Evolutionary conservation across 1,140 invertebrate species (phyloP).

Genomic region (Goniozus legneri): DNA sequence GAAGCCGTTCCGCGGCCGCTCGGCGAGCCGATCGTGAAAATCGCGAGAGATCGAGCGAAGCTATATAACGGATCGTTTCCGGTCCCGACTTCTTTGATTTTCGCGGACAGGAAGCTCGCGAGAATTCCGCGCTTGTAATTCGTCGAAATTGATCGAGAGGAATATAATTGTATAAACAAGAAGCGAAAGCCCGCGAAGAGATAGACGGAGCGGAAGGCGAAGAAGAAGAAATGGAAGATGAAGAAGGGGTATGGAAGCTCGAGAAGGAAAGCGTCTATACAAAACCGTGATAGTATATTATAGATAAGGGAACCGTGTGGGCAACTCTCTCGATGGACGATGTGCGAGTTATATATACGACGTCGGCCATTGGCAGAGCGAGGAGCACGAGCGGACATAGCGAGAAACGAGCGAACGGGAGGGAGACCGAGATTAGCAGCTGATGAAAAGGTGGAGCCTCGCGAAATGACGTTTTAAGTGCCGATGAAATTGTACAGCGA

Average conservation of each 20-base stretch:
- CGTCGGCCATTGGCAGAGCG: constrained; percentile 7
- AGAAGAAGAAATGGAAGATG: constrained; percentile 4
- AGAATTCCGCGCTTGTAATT: too few species aligned
- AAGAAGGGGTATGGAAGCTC: too few species aligned
- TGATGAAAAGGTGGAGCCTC: constrained; percentile 36
- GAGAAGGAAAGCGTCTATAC: too few species aligned
- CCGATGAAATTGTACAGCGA: constrained; percentile 37
- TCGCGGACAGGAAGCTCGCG: too few species aligned
- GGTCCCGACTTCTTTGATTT: constrained; percentile 8
- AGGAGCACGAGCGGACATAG: too few species aligned
- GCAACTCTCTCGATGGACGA: not conserved
- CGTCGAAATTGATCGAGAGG: too few species aligned
- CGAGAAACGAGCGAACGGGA: constrained; percentile 6
- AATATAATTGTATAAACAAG: too few species aligned
- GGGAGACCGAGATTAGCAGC: constrained; percentile 29
- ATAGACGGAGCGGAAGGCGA: constrained; percentile 1
- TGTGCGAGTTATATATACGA: constrained; percentile 7
- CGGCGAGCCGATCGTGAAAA: constrained; percentile 5
- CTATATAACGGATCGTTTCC: constrained; percentile 28
- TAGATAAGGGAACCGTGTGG: constrained; percentile 13
- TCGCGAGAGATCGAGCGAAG: too few species aligned
- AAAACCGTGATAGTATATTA: constrained; percentile 26
- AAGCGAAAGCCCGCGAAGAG: too few species aligned
- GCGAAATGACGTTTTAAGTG: constrained; percentile 39
- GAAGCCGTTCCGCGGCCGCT: too few species aligned